Conservation (phyloP, 2,113 vertebrate species). For the Erinaceus europaeus region DNA sequence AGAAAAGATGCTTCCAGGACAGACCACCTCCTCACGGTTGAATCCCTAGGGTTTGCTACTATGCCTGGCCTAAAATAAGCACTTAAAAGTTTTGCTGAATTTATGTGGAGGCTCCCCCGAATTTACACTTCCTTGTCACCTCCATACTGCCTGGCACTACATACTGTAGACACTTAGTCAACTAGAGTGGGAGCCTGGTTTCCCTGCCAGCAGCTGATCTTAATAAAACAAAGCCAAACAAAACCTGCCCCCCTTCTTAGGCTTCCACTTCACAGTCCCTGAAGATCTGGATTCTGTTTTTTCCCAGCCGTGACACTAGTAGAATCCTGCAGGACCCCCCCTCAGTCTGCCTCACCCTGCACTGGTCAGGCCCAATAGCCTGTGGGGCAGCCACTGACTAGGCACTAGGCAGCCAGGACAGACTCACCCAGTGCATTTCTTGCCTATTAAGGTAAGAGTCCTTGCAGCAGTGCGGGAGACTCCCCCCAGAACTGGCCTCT, state of each 20-base stretch:
- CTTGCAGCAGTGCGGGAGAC: neutral
- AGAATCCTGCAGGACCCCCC: neutral
- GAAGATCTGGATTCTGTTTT: neutral
- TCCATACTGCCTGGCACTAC: constrained; percentile 58
- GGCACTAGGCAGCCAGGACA: neutral
- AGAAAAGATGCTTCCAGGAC: neutral
- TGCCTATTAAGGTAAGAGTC: constrained; percentile 71
- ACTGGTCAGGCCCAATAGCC: neutral
- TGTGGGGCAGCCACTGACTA: neutral
- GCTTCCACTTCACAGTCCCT: neutral
- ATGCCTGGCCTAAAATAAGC: neutral
- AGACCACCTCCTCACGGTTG: neutral
- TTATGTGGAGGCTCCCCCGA: neutral
- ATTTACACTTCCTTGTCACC: constrained; percentile 29
- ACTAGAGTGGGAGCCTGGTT: constrained; percentile 16
- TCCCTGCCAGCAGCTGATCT: constrained; percentile 25
- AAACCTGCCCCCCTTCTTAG: neutral
- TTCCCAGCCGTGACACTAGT: neutral
- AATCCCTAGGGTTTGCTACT: constrained; percentile 3
- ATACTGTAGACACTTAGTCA: constrained; percentile 52
- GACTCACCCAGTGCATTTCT: constrained; percentile 23
- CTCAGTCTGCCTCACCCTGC: neutral
- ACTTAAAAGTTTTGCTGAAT: constrained; percentile 30
- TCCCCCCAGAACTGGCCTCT: neutral
- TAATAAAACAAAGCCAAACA: constrained; percentile 48